Base-by-base conservation (phyloP, 2,797 vertebrate species). In the Carduelis carduelis region DNA sequence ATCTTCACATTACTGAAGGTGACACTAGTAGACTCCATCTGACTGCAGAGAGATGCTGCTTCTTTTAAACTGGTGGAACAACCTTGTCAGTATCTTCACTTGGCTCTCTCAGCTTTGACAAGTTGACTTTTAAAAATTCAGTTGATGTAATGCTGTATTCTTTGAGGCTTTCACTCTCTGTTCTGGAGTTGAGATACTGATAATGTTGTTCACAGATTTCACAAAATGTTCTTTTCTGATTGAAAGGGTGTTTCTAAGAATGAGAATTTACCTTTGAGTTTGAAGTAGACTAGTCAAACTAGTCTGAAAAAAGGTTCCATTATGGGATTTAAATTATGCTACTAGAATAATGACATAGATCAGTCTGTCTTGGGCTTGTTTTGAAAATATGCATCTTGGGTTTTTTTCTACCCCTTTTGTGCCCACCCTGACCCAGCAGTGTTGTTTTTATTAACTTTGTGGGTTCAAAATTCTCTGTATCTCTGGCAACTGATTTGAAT, bases 61-160 rank as follows among this genome's bases (percentile, higher is more conserved):
- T 61, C 69, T 86, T 87, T 86, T 86, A 87, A 94, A 82, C 74
- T 60, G 34, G 81, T 89, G 30, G 68, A 88, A 90, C 49, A 77
- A 53, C 59, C 24, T 69, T 65, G 65, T 83, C 89, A 88, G 28
- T 41, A 63, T 87, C 85, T 96, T 82, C 37, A 20, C 63, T 71
- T 66, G 52, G 22, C 27, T 93, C 30, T 91, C 82, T 34, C 57
- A 83, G 65, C 32, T 88, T 89, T 89, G 47, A 53, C 74, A 81
- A 3, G 28, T 35, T 83, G 41, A 61, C 63, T 94, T 82, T 56
- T 43, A 46, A 68, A 89, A 90, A 41, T 46, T 86, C 23, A 37
- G 15, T 84, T 46, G 14, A 3, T 44, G 5, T 44, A 90, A 63
- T 86, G 50, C 53, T 83, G 14, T 75, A 9, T 87, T 90, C 57